Evolutionary conservation across 2,888 invertebrate genomes (phyloP).

Genomic region (Coleophora flavipennella): DNA sequence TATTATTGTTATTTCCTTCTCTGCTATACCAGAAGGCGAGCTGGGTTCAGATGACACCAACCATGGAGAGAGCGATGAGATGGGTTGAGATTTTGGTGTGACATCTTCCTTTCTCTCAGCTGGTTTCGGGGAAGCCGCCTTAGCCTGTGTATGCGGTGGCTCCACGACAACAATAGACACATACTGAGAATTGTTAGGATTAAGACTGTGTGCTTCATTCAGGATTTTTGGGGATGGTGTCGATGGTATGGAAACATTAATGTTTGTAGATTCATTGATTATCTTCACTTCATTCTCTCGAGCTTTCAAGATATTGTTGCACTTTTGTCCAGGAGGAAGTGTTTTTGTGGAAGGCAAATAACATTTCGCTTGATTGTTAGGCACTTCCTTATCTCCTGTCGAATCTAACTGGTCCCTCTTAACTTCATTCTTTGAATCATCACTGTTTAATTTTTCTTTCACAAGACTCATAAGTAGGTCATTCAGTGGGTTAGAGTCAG

Average conservation of each 20-base stretch:
- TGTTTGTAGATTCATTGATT: constrained; percentile 57
- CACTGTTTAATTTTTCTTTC: constrained; percentile 72
- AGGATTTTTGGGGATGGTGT: constrained; percentile 66
- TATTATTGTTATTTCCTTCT: constrained; percentile 78
- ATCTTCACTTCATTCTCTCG: constrained; percentile 67
- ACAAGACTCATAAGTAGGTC: constrained; percentile 66
- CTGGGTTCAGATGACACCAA: constrained; percentile 82
- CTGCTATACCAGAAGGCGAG: constrained; percentile 75
- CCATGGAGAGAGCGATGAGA: constrained; percentile 86
- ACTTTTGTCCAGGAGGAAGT: constrained; percentile 93
- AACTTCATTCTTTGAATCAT: constrained; percentile 76
- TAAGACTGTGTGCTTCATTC: constrained; percentile 61
- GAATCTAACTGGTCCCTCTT: constrained; percentile 68
- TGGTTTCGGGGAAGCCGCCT: constrained; percentile 57
- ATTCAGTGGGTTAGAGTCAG: constrained; percentile 61
- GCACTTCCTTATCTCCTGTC: constrained; percentile 69
- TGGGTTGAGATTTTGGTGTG: constrained; percentile 70
- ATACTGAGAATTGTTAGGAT: constrained; percentile 58
- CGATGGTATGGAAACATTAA: constrained; percentile 58
- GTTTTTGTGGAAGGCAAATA: constrained; percentile 78
- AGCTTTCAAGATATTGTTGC: constrained; percentile 92
- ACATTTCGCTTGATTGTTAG: constrained; percentile 80
- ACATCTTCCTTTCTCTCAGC: constrained; percentile 63
- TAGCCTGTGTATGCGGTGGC: constrained; percentile 49
- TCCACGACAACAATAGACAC: constrained; percentile 67